These are phyloP conservation scores for Hybognathus amarus DNA, from an alignment of 2,797 vertebrate species.

Conservation along the genomic window DNA sequence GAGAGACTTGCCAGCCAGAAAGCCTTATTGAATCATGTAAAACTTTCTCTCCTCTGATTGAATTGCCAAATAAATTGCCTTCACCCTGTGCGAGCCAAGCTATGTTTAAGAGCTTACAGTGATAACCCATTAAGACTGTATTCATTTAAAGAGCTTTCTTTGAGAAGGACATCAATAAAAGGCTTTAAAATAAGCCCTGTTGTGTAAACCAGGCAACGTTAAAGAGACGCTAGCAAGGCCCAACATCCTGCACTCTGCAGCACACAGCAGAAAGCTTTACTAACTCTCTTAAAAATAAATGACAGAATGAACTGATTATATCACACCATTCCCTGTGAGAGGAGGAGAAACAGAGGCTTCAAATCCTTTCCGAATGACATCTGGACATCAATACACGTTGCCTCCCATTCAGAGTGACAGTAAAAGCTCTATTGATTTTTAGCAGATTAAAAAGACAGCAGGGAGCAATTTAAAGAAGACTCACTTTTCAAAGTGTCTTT, in stretches of 20 bases:
- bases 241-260: conserved; percentile 56
- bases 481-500: conserved; percentile 73
- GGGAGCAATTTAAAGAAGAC: conserved; percentile 83
- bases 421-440: conserved; percentile 83
- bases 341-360: conserved; percentile 68
- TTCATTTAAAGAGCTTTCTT: conserved; percentile 65
- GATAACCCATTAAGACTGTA: conserved; percentile 64
- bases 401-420: conserved; percentile 75
- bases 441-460: conserved; percentile 77
- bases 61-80: conserved; percentile 58
- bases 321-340: conserved; percentile 63
- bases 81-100: conserved; percentile 47
- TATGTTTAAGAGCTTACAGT: conserved; percentile 59
- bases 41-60: conserved; percentile 54
- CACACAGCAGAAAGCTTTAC: conserved; percentile 54
- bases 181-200: conserved; percentile 65
- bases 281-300: conserved; percentile 67
- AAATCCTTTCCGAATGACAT: conserved; percentile 77
- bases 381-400: conserved; percentile 77
- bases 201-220: conserved; percentile 66
- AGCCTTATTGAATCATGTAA: conserved; percentile 61
- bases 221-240: conserved; percentile 45
- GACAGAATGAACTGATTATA: conserved; percentile 68
- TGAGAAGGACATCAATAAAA: conserved; percentile 61
- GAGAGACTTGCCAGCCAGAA: conserved; percentile 45